A percentile compares a stretch with the other conserved stretches of the same genome.
Conservation (phyloP, 2,888 invertebrate species). For the Oscheius sp. region DNA sequence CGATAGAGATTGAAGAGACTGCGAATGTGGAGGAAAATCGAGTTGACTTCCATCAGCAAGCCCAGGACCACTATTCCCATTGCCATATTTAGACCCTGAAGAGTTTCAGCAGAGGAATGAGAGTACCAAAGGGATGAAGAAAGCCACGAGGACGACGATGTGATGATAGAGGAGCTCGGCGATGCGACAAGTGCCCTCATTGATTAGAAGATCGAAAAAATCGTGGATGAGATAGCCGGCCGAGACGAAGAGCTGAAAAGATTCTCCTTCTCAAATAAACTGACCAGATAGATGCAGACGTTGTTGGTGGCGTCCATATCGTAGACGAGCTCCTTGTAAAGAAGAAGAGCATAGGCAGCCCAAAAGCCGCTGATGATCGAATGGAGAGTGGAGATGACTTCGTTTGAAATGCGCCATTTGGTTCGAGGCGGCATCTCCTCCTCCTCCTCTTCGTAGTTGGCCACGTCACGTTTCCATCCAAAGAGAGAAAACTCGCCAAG, state of each 20-base stretch:
- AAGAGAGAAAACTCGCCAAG: slow-evolving; percentile 68
- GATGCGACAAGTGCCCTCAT: slow-evolving; percentile 65
- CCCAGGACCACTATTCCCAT: slow-evolving; percentile 65
- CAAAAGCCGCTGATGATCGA: slow-evolving; percentile 57
- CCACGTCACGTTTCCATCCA: slow-evolving; percentile 42
- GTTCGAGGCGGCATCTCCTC: slow-evolving; percentile 57
- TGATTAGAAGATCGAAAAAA: slow-evolving; percentile 62
- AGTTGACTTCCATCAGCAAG: slow-evolving; percentile 68
- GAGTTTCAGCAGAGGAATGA: neutral
- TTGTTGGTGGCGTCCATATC: slow-evolving; percentile 47
- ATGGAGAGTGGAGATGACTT: slow-evolving; percentile 64
- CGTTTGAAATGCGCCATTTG: slow-evolving; percentile 68
- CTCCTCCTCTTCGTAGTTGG: slow-evolving; percentile 49
- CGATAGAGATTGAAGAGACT: slow-evolving; percentile 47
- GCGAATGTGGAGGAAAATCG: slow-evolving; percentile 59
- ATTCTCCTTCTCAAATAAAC: neutral
- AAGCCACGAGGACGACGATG: slow-evolving; percentile 62
- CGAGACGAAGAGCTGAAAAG: slow-evolving; percentile 59
- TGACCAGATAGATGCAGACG: slow-evolving; percentile 40
- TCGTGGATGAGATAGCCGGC: slow-evolving; percentile 67
- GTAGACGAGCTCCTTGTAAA: slow-evolving; percentile 43
- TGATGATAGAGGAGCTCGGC: slow-evolving; percentile 69
- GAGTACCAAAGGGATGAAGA: slow-evolving; percentile 52
- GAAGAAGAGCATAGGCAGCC: slow-evolving; percentile 49
- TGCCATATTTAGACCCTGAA: slow-evolving; percentile 35